phyloP scores from a whole-genome alignment of 2,113 vertebrate genomes.

The Daubentonia madagascariensis region DNA sequence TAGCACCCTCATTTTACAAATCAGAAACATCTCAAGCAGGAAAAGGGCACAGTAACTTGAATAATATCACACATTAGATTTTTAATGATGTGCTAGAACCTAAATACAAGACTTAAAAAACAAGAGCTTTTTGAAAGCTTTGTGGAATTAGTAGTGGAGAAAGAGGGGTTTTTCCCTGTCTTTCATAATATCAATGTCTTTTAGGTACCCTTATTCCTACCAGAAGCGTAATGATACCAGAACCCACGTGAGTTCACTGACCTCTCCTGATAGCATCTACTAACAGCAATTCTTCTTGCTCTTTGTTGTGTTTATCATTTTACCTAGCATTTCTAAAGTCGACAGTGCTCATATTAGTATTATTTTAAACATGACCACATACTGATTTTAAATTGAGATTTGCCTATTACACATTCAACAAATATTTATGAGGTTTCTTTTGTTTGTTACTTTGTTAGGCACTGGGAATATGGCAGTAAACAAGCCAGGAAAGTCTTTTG shows the following conservation, averaged over 20 bases:
- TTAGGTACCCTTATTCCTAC: rapidly evolving
- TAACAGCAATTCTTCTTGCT: background rate
- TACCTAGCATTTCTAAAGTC: background rate
- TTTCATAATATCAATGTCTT: background rate
- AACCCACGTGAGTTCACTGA: background rate
- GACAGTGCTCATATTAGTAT: background rate
- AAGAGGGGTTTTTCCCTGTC: background rate
- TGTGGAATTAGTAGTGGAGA: background rate
- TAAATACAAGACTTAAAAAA: background rate
- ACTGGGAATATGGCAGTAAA: background rate
- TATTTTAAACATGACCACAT: background rate
- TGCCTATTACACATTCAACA: background rate
- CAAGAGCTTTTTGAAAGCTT: background rate
- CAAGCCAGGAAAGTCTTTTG: background rate
- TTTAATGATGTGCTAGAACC: background rate
- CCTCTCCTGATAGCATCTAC: background rate
- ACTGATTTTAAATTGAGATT: background rate
- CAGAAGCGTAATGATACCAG: background rate
- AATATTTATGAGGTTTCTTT: background rate
- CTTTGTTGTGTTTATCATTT: background rate
- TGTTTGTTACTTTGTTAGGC: background rate
- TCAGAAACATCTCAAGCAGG: background rate
- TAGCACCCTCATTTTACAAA: background rate
- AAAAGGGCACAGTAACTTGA: background rate
- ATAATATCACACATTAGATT: background rate